Evolutionary conservation across 2,888 invertebrate species (phyloP).

Genomic region (Caenorhabditis imperialis): DNA sequence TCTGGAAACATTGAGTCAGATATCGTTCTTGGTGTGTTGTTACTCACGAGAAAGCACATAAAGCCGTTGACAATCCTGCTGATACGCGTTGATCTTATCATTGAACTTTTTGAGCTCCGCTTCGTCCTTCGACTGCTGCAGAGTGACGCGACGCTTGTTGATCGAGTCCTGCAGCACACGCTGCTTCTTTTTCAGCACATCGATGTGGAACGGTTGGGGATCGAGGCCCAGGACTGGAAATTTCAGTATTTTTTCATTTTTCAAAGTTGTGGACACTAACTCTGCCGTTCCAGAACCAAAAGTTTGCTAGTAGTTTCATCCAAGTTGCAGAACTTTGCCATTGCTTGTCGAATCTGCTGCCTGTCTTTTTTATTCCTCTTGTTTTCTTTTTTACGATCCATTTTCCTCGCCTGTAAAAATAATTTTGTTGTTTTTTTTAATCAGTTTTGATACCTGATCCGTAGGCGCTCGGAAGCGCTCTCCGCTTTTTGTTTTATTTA

Average conservation of each 20-base stretch:
- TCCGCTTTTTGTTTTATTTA: constrained; percentile 63
- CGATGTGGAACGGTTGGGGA: constrained; percentile 60
- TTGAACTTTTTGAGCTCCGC: constrained; percentile 58
- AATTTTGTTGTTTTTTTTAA: background rate
- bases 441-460: constrained; percentile 50
- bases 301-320: constrained; percentile 63
- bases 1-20: no score
- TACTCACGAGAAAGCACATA: constrained; percentile 53
- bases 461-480: constrained; percentile 64
- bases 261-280: constrained; percentile 21
- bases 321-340: constrained; percentile 64
- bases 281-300: constrained; percentile 60
- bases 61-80: constrained; percentile 50
- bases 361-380: constrained; percentile 65
- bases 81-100: constrained; percentile 56
- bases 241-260: background rate
- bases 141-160: constrained; percentile 46
- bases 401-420: constrained; percentile 58
- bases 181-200: constrained; percentile 66
- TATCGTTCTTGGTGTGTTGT: no score
- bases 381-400: constrained; percentile 60
- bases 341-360: constrained; percentile 63
- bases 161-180: constrained; percentile 56
- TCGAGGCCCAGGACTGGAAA: constrained; percentile 65
- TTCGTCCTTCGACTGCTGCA: constrained; percentile 59